phyloP scores from a whole-genome alignment of 2,888 invertebrate species.

The Meganola albula region DNA sequence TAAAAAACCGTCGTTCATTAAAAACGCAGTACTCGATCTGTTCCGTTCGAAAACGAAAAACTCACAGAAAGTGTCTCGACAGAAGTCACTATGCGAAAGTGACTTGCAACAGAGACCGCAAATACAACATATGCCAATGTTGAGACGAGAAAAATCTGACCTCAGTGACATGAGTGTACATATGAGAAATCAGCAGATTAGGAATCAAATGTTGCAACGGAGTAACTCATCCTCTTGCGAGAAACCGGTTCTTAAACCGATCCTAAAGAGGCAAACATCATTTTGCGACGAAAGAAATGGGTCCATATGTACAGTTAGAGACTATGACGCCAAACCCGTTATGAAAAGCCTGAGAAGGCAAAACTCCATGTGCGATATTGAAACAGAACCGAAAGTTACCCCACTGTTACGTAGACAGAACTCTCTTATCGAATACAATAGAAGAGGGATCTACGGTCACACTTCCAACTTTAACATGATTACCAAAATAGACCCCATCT shows the following conservation, averaged over 20 bases:
- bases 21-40: constrained; percentile 73
- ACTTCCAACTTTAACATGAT: constrained; percentile 73
- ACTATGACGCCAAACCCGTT: constrained; percentile 66
- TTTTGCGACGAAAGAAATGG: constrained; percentile 71
- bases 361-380: constrained; percentile 74
- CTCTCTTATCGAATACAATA: constrained; percentile 72
- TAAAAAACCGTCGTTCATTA: constrained; percentile 75
- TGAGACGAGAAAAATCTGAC: constrained; percentile 70
- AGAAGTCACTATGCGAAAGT: constrained; percentile 70
- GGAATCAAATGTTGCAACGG: constrained; percentile 69
- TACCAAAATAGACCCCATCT: constrained; percentile 76
- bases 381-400: constrained; percentile 76
- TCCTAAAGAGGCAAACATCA: constrained; percentile 70
- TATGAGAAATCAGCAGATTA: constrained; percentile 62
- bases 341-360: constrained; percentile 60
- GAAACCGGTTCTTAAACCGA: constrained; percentile 66
- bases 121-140: constrained; percentile 49
- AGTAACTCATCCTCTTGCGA: constrained; percentile 74
- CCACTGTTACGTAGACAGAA: constrained; percentile 73
- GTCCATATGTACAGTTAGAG: constrained; percentile 65
- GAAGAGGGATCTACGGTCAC: constrained; percentile 67
- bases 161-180: constrained; percentile 62
- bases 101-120: constrained; percentile 65
- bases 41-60: constrained; percentile 75
- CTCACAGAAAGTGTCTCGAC: constrained; percentile 69